A percentile compares a stretch with the other conserved stretches of the same genome.
Evolutionary conservation across 2,888 invertebrate species (phyloP).

Genomic region (Sepiola atlantica): DNA sequence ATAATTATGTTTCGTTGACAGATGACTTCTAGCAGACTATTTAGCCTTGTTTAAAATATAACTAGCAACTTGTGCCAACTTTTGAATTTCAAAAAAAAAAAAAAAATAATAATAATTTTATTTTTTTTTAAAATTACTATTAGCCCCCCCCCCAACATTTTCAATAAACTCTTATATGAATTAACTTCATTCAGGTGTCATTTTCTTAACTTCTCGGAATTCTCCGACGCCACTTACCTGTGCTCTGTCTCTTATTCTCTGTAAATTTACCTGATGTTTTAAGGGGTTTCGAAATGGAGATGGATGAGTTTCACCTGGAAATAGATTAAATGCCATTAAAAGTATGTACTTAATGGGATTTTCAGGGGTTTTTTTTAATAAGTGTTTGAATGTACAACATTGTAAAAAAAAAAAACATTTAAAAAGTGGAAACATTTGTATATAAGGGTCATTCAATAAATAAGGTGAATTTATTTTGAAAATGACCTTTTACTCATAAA

Average conservation of each 20-base stretch:
- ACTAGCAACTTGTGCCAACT: too few relatives aligned
- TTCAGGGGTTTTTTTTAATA: not conserved
- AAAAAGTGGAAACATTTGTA: not conserved
- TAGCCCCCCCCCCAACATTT: not conserved
- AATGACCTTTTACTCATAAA: not conserved
- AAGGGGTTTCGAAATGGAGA: slow-evolving; percentile 46
- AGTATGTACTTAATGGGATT: not conserved
- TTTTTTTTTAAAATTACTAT: not conserved
- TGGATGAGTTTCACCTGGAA: slow-evolving; percentile 24
- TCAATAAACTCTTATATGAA: not conserved
- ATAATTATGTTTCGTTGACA: too few relatives aligned
- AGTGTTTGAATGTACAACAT: too few relatives aligned
- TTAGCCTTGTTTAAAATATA: too few relatives aligned
- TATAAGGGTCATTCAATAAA: not conserved
- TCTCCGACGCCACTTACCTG: slow-evolving; percentile 54
- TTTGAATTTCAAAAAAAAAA: too few relatives aligned
- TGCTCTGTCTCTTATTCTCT: slow-evolving; percentile 60
- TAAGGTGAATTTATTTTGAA: too few relatives aligned
- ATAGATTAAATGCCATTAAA: not conserved
- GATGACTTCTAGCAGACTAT: too few relatives aligned
- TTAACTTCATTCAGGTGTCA: too few relatives aligned
- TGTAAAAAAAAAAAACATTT: too few relatives aligned
- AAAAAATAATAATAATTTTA: too few relatives aligned
- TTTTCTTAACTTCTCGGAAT: not conserved
- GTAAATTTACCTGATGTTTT: slow-evolving; percentile 52